Percentiles rank a stretch among this genome's conserved stretches.
Evolutionary conservation across 2,113 vertebrate genomes (phyloP).

Genomic region (Sialia sialis): DNA sequence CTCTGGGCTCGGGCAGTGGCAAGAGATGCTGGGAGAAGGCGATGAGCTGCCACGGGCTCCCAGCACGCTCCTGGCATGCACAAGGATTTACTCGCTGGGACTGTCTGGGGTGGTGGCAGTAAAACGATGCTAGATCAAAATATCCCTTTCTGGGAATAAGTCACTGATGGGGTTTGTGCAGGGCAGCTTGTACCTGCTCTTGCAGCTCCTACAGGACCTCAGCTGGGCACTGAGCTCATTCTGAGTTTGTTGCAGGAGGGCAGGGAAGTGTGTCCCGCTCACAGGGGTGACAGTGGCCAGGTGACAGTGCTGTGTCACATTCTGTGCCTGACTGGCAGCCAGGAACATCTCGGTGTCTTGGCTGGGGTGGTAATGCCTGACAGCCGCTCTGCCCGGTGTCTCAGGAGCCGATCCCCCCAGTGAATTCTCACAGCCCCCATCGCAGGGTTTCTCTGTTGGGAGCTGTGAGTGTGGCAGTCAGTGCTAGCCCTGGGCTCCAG

Average conservation of each 20-base stretch:
- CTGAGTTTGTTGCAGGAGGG: accelerated
- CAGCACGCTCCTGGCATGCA: background rate
- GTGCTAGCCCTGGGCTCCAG: background rate
- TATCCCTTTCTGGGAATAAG: background rate
- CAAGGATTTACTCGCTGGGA: background rate
- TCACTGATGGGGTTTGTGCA: accelerated
- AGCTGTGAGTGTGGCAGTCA: background rate
- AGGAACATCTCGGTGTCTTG: accelerated
- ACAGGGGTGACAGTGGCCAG: background rate
- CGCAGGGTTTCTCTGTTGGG: background rate
- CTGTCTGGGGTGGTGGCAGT: background rate
- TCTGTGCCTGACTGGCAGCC: background rate
- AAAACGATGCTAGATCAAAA: background rate
- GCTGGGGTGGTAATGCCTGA: background rate
- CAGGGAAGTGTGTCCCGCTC: accelerated
- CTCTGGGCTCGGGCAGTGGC: background rate
- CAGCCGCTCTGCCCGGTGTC: background rate
- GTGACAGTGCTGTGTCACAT: background rate
- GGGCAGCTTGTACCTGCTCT: accelerated
- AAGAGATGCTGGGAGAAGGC: background rate
- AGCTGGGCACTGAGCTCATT: background rate
- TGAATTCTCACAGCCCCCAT: background rate
- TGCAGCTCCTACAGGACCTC: background rate
- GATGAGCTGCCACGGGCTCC: background rate
- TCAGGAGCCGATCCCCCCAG: background rate